These are phyloP conservation scores for Cotesia vestalis DNA, from an alignment of 1,140 invertebrate species.

Conservation along the genomic window DNA sequence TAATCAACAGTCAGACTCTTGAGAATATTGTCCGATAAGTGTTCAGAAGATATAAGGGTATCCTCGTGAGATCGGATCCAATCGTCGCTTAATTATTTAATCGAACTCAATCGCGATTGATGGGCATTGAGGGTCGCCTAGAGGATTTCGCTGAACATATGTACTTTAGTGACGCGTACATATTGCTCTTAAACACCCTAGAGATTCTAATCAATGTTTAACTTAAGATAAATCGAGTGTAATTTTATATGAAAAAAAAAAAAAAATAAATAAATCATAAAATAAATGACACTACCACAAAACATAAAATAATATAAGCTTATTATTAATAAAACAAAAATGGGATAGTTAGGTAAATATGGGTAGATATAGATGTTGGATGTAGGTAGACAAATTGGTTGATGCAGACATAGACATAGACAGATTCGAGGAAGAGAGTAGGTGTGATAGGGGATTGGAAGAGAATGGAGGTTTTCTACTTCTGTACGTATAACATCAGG, in stretches of 20 bases:
- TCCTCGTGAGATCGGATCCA: neutral
- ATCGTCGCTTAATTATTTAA: constrained; percentile 37
- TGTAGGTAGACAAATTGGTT: neutral
- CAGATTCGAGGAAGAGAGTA: neutral
- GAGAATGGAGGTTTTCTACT: constrained; percentile 24
- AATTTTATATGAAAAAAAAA: no score
- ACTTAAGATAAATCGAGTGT: no score
- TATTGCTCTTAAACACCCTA: neutral
- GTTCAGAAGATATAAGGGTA: constrained; percentile 10
- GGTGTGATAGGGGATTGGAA: constrained; percentile 1
- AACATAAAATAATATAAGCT: no score
- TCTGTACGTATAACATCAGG: neutral
- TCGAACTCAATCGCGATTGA: constrained; percentile 29
- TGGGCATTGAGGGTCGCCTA: constrained; percentile 21
- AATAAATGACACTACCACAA: no score
- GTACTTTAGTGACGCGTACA: constrained; percentile 26
- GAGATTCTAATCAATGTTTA: neutral
- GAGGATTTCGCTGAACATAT: constrained; percentile 31
- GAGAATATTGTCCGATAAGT: constrained; percentile 26
- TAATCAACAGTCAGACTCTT: neutral
- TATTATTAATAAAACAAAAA: no score
- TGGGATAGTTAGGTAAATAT: no score
- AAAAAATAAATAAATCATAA: no score
- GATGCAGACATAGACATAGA: neutral
- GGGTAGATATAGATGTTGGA: neutral